Conservation (phyloP, 2,113 vertebrate species). For the Ardeotis arabs region DNA sequence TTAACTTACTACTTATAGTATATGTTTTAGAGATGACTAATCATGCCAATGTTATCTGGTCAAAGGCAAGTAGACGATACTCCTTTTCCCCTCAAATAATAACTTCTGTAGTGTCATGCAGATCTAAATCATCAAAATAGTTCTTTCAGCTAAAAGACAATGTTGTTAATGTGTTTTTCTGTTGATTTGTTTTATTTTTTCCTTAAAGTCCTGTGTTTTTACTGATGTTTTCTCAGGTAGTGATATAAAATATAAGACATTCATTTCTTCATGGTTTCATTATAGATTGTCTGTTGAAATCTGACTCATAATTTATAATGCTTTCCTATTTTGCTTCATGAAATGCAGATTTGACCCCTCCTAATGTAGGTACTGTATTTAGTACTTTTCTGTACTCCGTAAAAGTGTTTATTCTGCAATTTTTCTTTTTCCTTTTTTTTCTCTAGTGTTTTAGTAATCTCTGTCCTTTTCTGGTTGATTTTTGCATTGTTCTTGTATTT, state of each 20-base stretch:
- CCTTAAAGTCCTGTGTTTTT: neutral
- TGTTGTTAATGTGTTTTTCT: neutral
- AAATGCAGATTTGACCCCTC: slow-evolving; percentile 87
- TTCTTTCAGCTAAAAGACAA: neutral
- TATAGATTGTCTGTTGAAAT: slow-evolving; percentile 65
- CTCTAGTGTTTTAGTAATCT: neutral
- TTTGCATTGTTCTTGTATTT: slow-evolving; percentile 68
- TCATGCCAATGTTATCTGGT: neutral
- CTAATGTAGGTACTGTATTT: slow-evolving; percentile 90
- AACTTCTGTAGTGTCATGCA: neutral
- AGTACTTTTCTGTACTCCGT: slow-evolving; percentile 76
- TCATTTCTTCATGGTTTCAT: slow-evolving; percentile 61
- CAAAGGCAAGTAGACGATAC: neutral
- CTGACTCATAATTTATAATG: slow-evolving; percentile 76
- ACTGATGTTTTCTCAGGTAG: slow-evolving; percentile 44
- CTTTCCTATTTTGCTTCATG: slow-evolving; percentile 83
- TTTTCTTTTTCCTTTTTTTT: neutral
- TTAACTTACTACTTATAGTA: neutral
- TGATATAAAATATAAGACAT: slow-evolving; percentile 17
- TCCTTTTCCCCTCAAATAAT: neutral
- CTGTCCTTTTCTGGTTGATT: slow-evolving; percentile 58
- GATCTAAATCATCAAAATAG: neutral
- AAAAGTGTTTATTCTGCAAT: slow-evolving; percentile 60
- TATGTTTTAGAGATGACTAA: neutral
- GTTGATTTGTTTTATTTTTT: neutral